Conservation (phyloP, 1,140 invertebrate genomes). For the Zophobas atratus region DNA sequence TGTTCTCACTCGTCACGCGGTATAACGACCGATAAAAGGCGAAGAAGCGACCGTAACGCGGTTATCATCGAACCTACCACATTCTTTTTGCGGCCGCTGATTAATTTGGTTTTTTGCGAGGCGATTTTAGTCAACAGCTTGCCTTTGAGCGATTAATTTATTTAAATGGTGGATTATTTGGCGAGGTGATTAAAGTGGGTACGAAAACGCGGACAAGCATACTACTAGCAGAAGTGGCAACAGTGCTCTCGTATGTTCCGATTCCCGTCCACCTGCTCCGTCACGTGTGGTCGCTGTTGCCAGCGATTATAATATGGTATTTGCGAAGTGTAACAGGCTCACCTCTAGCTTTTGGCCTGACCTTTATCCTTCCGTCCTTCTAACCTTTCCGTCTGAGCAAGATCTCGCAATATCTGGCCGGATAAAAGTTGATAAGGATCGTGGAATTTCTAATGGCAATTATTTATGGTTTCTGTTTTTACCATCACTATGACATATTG, state of each 20-base stretch:
- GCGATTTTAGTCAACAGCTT: neutral
- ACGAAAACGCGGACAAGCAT: too few species aligned
- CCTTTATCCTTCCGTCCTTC: constrained; percentile 28
- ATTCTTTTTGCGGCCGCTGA: constrained; percentile 11
- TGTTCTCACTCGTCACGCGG: constrained; percentile 43
- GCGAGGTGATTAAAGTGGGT: neutral
- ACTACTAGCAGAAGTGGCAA: too few species aligned
- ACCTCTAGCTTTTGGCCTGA: constrained; percentile 20
- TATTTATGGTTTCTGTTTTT: constrained; percentile 41
- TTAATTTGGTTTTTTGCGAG: constrained; percentile 15
- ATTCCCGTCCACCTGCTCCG: too few species aligned
- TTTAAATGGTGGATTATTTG: constrained; percentile 21
- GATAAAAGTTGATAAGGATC: constrained; percentile 2
- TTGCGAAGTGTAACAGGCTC: neutral
- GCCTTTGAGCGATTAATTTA: constrained; percentile 20
- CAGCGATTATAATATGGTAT: neutral
- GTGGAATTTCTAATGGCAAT: constrained; percentile 38
- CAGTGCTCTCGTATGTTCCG: too few species aligned
- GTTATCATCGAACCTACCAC: constrained; percentile 8
- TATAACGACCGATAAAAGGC: constrained; percentile 34
- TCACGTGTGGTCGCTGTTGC: too few species aligned
- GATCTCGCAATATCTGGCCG: constrained; percentile 14
- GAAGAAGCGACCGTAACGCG: constrained; percentile 28
- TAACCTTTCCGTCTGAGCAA: constrained; percentile 22
- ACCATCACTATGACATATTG: constrained; percentile 34